phyloP scores from a whole-genome alignment of 2,797 vertebrate species.

The Phyllotis vaccarum region DNA sequence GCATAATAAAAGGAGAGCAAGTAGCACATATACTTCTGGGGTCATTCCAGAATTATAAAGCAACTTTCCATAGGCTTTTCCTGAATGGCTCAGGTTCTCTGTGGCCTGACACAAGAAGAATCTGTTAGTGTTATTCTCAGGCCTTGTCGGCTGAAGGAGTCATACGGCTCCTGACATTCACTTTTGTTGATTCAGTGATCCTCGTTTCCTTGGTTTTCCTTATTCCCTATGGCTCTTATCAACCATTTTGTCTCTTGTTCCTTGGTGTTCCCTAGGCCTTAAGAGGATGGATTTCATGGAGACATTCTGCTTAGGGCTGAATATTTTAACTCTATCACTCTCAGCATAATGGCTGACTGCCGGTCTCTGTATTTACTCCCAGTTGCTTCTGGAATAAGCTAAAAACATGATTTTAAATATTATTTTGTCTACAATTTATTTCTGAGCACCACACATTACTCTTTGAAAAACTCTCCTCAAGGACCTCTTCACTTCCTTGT shows the following conservation, averaged over 20 bases:
- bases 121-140: too few relatives aligned
- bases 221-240: background rate
- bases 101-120: too few relatives aligned
- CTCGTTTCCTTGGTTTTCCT: background rate
- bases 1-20: too few relatives aligned
- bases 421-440: background rate
- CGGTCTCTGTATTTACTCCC: background rate
- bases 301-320: background rate
- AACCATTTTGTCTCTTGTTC: background rate
- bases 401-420: background rate
- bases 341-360: background rate
- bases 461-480: constrained; percentile 56
- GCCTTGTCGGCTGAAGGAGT: too few relatives aligned
- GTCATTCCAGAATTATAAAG: too few relatives aligned
- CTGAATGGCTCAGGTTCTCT: too few relatives aligned
- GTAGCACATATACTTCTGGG: too few relatives aligned
- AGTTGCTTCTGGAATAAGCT: background rate
- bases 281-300: background rate
- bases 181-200: background rate
- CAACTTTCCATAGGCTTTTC: too few relatives aligned
- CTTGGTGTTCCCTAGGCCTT: too few relatives aligned
- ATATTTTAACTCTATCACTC: background rate
- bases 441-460: background rate
- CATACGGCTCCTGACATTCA: background rate
- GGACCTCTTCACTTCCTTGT: constrained; percentile 75